Evolutionary conservation across 2,888 invertebrate species (phyloP).

Genomic region (Lomographa bimaculata): DNA sequence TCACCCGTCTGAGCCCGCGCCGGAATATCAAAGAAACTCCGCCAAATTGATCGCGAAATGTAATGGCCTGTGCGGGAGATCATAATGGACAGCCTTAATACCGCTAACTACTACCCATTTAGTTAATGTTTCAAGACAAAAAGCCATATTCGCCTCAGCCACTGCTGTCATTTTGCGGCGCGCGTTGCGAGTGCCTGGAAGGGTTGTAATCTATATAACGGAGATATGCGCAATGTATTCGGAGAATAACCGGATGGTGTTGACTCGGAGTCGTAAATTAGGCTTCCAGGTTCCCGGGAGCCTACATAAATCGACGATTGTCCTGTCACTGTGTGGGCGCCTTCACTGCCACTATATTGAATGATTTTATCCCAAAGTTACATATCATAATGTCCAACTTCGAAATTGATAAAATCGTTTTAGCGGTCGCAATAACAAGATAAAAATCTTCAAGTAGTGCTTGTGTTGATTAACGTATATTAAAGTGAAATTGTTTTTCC

Average conservation of each 20-base stretch:
- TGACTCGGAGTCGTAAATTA: conserved; percentile 47
- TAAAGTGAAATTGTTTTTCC: too few relatives aligned
- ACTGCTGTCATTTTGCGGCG: conserved; percentile 3
- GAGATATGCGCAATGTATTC: conserved; percentile 34
- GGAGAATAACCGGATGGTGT: conserved; percentile 11
- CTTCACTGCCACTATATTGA: conserved; percentile 5
- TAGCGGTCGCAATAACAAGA: too few relatives aligned
- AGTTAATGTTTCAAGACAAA: conserved; percentile 23
- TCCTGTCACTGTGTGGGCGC: conserved; percentile 54
- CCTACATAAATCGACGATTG: conserved; percentile 65
- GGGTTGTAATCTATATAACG: conserved; percentile 12
- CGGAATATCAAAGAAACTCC: conserved; percentile 61
- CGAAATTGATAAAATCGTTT: background rate
- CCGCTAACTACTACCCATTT: conserved; percentile 25
- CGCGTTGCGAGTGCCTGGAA: conserved; percentile 7
- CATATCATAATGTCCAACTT: background rate
- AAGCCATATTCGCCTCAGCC: conserved; percentile 25
- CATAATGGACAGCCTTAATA: conserved; percentile 26
- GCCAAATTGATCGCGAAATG: conserved; percentile 61
- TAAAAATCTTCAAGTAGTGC: too few relatives aligned
- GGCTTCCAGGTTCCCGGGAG: conserved; percentile 45
- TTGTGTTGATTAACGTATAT: too few relatives aligned
- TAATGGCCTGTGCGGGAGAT: conserved; percentile 51
- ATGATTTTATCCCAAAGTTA: conserved; percentile 7
- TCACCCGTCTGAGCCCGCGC: conserved; percentile 51